Conservation (phyloP, 1,140 invertebrate genomes). For the Drosophila orena region DNA sequence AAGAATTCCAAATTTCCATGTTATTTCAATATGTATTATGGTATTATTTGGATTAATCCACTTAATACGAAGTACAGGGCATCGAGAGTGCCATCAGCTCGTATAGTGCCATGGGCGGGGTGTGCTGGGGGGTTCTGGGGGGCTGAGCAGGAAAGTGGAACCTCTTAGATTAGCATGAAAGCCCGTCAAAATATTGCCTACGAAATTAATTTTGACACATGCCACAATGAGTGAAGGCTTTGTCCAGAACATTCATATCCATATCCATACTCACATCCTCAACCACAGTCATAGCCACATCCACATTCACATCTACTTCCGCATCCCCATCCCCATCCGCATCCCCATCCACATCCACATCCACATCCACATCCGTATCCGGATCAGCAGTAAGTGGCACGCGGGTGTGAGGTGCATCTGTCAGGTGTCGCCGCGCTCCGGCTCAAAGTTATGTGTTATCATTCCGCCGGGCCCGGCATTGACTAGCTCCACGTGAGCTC, state of each 20-base stretch:
- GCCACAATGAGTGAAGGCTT: conserved; percentile 69
- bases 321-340: too few relatives aligned
- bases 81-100: not conserved
- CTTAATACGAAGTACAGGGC: not conserved
- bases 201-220: conserved; percentile 80
- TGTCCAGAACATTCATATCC: conserved; percentile 6
- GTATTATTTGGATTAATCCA: too few relatives aligned
- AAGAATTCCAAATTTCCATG: too few relatives aligned
- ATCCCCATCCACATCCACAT: not conserved
- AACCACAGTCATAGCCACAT: too few relatives aligned
- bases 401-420: conserved; percentile 2
- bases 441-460: conserved; percentile 33
- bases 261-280: too few relatives aligned
- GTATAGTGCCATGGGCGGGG: not conserved
- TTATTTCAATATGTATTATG: too few relatives aligned
- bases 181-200: conserved; percentile 75
- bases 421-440: conserved; percentile 24
- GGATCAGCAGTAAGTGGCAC: conserved; percentile 7
- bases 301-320: too few relatives aligned
- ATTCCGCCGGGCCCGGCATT: not conserved
- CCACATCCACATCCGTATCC: not conserved
- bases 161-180: conserved; percentile 62
- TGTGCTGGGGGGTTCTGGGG: not conserved
- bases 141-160: not conserved
- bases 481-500: not conserved